These are phyloP conservation scores for Glaucomys volans DNA, from an alignment of 2,113 vertebrate species.

Conservation along the genomic window DNA sequence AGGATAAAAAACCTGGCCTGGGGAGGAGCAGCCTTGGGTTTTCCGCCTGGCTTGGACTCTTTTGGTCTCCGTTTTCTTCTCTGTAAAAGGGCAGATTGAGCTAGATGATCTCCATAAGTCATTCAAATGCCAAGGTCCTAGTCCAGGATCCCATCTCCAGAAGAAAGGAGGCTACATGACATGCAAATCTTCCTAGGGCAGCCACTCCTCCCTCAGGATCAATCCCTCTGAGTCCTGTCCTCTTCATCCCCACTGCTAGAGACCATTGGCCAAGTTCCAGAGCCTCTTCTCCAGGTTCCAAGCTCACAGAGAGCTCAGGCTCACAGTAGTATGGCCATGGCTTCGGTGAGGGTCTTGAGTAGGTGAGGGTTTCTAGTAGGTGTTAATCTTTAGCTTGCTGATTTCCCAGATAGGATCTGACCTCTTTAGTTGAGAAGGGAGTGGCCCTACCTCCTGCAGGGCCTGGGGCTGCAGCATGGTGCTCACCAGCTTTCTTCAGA, in stretches of 20 bases:
- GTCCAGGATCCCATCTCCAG: neutral
- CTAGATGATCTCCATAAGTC: neutral
- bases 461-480: neutral
- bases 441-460: neutral
- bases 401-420: neutral
- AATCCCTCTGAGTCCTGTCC: neutral
- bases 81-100: neutral
- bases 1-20: neutral
- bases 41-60: neutral
- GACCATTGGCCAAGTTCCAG: neutral
- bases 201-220: neutral
- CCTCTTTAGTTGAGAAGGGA: neutral
- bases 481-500: neutral
- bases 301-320: neutral
- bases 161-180: neutral
- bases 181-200: neutral
- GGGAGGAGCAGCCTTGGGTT: neutral
- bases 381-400: neutral
- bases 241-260: neutral
- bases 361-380: neutral
- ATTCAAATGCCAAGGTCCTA: neutral
- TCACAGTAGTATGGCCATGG: neutral
- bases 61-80: constrained; percentile 5
- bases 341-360: neutral
- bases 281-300: neutral